Percentiles rank a stretch among this genome's conserved stretches.
Conservation (phyloP, 1,140 invertebrate genomes). For the Drosophila kurseongensis region DNA sequence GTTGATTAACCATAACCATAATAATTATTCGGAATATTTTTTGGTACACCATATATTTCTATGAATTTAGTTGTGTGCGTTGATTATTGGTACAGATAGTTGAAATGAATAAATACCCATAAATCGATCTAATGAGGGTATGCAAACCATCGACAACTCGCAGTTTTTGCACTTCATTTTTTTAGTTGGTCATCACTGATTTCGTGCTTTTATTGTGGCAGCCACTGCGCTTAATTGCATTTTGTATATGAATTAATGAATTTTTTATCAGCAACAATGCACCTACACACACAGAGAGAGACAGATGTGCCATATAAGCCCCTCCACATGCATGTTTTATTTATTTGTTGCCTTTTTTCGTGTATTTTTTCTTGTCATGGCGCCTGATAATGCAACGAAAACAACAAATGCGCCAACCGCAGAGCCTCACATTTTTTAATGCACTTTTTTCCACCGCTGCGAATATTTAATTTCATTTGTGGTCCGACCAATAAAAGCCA, state of each 20-base stretch:
- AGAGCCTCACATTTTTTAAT: constrained; percentile 54
- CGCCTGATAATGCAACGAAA: constrained; percentile 78
- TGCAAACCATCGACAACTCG: neutral
- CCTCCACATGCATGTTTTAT: constrained; percentile 57
- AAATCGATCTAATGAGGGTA: constrained; percentile 4
- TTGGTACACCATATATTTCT: no score
- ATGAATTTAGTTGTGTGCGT: no score
- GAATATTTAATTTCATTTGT: constrained; percentile 81
- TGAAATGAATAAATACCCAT: neutral
- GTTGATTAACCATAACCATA: no score
- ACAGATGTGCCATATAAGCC: constrained; percentile 67
- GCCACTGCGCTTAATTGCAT: constrained; percentile 82
- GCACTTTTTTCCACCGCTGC: constrained; percentile 22
- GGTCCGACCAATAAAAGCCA: constrained; percentile 46
- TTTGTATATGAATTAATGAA: constrained; percentile 83
- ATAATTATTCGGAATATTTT: no score
- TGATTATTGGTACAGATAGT: neutral
- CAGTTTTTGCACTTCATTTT: constrained; percentile 21
- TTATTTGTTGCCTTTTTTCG: constrained; percentile 57
- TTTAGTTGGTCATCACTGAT: constrained; percentile 50
- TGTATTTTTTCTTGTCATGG: constrained; percentile 50
- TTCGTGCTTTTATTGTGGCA: constrained; percentile 65
- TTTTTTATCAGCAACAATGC: constrained; percentile 74
- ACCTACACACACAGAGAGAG: constrained; percentile 42
- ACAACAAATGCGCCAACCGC: constrained; percentile 67